phyloP scores from a whole-genome alignment of 1,140 invertebrate species.

The Orchesella cincta region DNA sequence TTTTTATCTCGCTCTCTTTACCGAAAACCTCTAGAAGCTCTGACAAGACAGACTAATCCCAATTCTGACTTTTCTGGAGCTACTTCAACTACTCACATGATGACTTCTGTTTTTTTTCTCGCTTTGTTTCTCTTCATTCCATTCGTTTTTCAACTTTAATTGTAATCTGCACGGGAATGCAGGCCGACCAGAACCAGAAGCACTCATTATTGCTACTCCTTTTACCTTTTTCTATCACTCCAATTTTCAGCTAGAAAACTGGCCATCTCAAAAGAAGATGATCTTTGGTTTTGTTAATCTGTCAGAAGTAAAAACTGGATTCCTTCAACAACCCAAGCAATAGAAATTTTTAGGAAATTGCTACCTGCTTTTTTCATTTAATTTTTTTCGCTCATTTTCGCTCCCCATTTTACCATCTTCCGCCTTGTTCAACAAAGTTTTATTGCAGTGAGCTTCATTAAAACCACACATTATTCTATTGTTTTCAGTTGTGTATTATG shows the following conservation, averaged over 20 bases:
- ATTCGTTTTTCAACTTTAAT: background rate
- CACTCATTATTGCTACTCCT: background rate
- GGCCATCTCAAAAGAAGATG: background rate
- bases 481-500: too few species aligned
- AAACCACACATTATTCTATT: too few species aligned
- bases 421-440: too few species aligned
- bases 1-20: background rate
- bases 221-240: background rate
- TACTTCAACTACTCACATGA: background rate
- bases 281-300: background rate
- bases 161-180: background rate
- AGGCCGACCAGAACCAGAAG: background rate
- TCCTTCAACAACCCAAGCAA: background rate
- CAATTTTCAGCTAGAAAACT: background rate
- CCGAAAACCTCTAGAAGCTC: too few species aligned
- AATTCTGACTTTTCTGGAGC: background rate
- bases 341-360: background rate
- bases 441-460: too few species aligned
- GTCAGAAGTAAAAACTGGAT: background rate
- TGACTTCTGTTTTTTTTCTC: background rate
- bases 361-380: background rate
- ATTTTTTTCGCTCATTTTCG: background rate
- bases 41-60: too few species aligned
- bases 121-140: background rate
- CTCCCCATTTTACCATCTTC: too few species aligned